Evolutionary conservation across 30 jellyfish, hydroid and myxozoan species (phyloP).

Genomic region (Hydractinia symbiolongicarpus): DNA sequence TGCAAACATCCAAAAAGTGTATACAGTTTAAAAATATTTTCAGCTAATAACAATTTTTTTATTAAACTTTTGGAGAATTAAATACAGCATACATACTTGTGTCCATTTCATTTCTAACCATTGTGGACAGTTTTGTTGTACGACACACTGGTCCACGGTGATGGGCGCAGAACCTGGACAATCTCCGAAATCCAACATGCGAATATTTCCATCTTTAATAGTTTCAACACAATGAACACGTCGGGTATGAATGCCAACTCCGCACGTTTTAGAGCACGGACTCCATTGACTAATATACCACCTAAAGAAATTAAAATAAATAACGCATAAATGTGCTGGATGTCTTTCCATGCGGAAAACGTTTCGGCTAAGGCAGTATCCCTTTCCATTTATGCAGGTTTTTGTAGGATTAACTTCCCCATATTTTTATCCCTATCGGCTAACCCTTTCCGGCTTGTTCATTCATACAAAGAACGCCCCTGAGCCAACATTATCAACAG

Average conservation of each 20-base stretch:
- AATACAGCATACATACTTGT: slow-evolving; percentile 35
- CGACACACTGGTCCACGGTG: slow-evolving; percentile 37
- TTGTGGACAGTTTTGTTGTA: slow-evolving; percentile 49
- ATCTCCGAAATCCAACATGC: slow-evolving; percentile 41
- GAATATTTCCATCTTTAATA: slow-evolving; percentile 44
- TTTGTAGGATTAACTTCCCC: no score
- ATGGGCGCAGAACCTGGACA: slow-evolving; percentile 63
- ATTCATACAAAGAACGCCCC: no score
- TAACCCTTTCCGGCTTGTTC: no score
- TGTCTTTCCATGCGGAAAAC: no score
- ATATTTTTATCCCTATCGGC: no score
- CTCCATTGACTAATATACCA: slow-evolving; percentile 96
- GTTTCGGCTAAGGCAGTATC: no score
- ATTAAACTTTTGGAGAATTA: background rate
- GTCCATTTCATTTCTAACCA: slow-evolving; percentile 76
- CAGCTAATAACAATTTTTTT: no score
- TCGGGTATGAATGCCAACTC: slow-evolving; percentile 66
- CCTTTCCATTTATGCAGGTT: no score
- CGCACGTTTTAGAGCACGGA: slow-evolving; percentile 79
- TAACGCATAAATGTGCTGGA: no score
- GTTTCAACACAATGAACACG: slow-evolving; percentile 81
- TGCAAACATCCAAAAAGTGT: background rate
- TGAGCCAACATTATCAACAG: no score
- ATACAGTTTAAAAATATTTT: background rate
- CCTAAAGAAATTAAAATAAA: slow-evolving; percentile 25